Conservation (phyloP, 2,888 invertebrate species). For the Ligdia adustata region DNA sequence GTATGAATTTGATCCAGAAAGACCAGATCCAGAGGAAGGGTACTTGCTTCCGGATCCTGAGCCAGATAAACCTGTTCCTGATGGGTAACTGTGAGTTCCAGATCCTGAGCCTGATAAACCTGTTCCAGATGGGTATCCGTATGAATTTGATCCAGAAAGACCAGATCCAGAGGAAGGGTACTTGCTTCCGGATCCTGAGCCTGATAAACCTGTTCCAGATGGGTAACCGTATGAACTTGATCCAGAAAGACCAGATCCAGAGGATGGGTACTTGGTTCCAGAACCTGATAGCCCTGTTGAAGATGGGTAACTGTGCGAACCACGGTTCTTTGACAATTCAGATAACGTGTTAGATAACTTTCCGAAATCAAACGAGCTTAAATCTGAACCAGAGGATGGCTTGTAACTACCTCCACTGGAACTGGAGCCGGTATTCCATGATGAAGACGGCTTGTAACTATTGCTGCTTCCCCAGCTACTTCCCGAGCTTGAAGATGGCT, state of each 20-base stretch:
- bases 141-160: conserved; percentile 34
- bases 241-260: conserved; percentile 37
- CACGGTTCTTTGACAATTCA: conserved; percentile 21
- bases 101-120: conserved; percentile 22
- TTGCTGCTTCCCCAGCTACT: conserved; percentile 25
- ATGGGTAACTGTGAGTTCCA: conserved; percentile 23
- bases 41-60: conserved; percentile 27
- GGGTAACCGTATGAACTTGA: conserved; percentile 20
- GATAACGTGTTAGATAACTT: conserved; percentile 22
- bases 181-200: conserved; percentile 21
- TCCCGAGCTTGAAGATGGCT: conserved; percentile 14
- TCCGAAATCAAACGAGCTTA: conserved; percentile 12
- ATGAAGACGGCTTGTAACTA: conserved; percentile 29
- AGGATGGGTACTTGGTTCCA: conserved; percentile 11
- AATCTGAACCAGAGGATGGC: conserved; percentile 15
- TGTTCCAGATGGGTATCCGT: conserved; percentile 25
- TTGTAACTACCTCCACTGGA: conserved; percentile 19
- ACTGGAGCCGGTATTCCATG: conserved; percentile 28
- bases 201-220: conserved; percentile 38
- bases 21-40: conserved; percentile 37
- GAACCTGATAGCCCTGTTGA: conserved; percentile 33
- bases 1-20: conserved; percentile 34
- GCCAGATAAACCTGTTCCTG: conserved; percentile 38
- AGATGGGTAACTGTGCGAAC: conserved; percentile 14
- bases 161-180: conserved; percentile 39